Conservation (phyloP, 1,140 invertebrate genomes). For the Acyrthosiphon pisum region DNA sequence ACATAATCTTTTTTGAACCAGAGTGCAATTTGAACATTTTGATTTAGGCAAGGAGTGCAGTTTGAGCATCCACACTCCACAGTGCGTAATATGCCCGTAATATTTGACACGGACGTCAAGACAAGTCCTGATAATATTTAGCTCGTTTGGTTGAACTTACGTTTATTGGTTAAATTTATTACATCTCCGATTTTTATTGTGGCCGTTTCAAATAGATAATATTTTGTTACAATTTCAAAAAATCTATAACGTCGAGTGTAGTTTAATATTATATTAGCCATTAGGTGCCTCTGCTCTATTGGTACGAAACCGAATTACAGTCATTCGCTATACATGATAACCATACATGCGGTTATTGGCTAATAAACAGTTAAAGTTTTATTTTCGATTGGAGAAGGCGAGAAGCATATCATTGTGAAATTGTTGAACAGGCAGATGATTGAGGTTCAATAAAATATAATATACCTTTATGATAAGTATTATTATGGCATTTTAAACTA, state of each 20-base stretch:
- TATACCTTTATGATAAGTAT: not conserved
- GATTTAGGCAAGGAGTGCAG: not conserved
- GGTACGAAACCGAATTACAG: not conserved
- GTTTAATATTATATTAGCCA: not conserved
- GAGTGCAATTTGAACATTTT: not conserved
- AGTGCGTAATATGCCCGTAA: too few species aligned
- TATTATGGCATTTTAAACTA: not conserved
- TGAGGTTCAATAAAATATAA: not conserved
- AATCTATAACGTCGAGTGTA: not conserved
- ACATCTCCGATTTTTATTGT: not conserved
- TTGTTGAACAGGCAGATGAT: not conserved
- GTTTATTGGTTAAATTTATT: not conserved
- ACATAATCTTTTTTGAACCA: not conserved
- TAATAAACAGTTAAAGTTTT: not conserved
- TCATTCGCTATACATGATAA: not conserved
- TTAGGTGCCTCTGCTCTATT: not conserved
- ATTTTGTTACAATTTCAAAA: not conserved
- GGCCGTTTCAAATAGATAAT: not conserved
- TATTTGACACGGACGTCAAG: not conserved
- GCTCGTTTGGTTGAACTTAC: not conserved
- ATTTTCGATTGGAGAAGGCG: not conserved
- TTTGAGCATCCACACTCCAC: not conserved
- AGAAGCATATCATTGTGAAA: not conserved
- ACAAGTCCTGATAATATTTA: not conserved
- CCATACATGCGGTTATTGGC: not conserved